Percentiles rank a stretch among this genome's conserved stretches.
Evolutionary conservation across 2,888 invertebrate species (phyloP).

Genomic region (Fragum fragum): DNA sequence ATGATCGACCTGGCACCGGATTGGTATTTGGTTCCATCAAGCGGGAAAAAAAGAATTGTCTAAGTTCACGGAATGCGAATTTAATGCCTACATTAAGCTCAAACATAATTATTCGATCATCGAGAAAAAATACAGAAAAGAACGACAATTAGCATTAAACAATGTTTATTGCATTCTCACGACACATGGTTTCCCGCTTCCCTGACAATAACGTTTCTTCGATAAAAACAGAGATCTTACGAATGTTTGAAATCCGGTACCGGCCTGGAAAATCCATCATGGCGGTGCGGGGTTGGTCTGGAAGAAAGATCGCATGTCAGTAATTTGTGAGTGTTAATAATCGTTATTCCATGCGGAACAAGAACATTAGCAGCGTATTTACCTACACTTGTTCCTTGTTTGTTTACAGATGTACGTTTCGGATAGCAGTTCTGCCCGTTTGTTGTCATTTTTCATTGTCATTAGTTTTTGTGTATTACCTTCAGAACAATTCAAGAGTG

Average conservation of each 20-base stretch:
- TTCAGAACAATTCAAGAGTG: not conserved
- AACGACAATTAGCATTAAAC: not conserved
- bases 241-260: conserved; percentile 25
- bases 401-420: conserved; percentile 17
- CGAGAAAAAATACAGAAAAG: not conserved
- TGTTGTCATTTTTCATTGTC: conserved; percentile 9
- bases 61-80: not conserved
- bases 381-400: conserved; percentile 38
- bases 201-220: not conserved
- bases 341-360: conserved; percentile 43
- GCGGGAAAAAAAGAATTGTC: not conserved
- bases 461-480: not conserved
- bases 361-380: conserved; percentile 32
- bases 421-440: not conserved
- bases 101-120: conserved; percentile 6
- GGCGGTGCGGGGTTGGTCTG: not conserved
- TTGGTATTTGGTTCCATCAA: not conserved
- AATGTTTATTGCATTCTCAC: conserved; percentile 23
- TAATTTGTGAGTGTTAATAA: conserved; percentile 37
- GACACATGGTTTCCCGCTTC: conserved; percentile 17
- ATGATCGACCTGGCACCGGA: no score
- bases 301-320: conserved; percentile 8
- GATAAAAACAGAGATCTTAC: conserved; percentile 25
- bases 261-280: conserved; percentile 16
- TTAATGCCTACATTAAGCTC: not conserved